phyloP scores from a whole-genome alignment of 2,797 vertebrate species.

The Pterois miles region DNA sequence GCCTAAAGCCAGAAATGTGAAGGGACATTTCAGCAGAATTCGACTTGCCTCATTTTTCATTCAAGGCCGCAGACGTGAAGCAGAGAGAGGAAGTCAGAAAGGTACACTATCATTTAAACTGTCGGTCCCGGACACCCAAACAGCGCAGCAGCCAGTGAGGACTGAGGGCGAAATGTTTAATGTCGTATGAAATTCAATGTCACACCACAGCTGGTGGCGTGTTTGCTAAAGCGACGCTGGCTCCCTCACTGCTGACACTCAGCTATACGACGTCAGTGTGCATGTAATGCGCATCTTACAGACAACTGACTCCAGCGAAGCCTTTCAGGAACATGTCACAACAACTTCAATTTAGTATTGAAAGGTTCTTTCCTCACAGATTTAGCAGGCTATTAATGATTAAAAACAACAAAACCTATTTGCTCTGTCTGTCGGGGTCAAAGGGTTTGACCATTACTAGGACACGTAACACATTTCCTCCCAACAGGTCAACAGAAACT shows the following conservation, averaged over 20 bases:
- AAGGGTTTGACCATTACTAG: not conserved
- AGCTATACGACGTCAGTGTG: slow-evolving; percentile 20
- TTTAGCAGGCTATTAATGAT: not conserved
- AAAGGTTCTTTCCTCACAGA: not conserved
- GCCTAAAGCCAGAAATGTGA: slow-evolving; percentile 40
- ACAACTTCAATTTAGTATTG: not conserved
- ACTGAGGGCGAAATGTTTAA: slow-evolving; percentile 69
- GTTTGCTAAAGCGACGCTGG: slow-evolving; percentile 37
- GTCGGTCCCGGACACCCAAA: slow-evolving; percentile 40
- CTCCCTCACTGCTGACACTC: slow-evolving; percentile 48
- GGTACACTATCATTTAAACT: slow-evolving; percentile 63
- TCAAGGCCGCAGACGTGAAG: slow-evolving; percentile 42
- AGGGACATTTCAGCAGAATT: slow-evolving; percentile 59
- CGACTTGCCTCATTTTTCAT: slow-evolving; percentile 57
- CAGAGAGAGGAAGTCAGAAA: slow-evolving; percentile 43
- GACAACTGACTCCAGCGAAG: slow-evolving; percentile 23
- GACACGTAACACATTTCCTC: not conserved
- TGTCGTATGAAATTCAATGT: slow-evolving; percentile 73
- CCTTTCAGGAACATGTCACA: not conserved
- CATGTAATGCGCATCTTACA: slow-evolving; percentile 42
- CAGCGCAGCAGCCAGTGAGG: slow-evolving; percentile 12
- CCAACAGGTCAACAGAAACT: not conserved
- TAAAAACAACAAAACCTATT: not conserved
- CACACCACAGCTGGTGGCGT: slow-evolving; percentile 41
- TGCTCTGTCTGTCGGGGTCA: not conserved